phyloP scores from a whole-genome alignment of 2,888 invertebrate species.

The Apomyelois bistriatella region DNA sequence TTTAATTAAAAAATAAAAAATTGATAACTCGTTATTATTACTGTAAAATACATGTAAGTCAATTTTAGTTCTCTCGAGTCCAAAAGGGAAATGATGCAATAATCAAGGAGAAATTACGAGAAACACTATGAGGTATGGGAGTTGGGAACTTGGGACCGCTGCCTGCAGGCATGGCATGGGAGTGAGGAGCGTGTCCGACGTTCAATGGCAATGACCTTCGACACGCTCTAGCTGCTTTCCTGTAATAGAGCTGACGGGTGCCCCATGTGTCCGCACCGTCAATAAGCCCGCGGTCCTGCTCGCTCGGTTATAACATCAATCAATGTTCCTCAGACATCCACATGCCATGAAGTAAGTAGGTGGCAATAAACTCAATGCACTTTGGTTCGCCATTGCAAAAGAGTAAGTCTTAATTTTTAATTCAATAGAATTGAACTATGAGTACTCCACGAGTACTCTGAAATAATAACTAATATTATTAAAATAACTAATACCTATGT shows the following conservation, averaged over 20 bases:
- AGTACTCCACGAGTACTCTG: too few species aligned
- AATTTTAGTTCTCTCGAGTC: background rate
- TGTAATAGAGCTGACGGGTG: conserved; percentile 20
- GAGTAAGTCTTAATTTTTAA: too few species aligned
- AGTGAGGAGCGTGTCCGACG: conserved; percentile 13
- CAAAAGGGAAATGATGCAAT: conserved; percentile 21
- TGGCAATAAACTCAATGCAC: background rate
- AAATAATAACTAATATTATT: too few species aligned
- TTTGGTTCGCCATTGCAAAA: background rate
- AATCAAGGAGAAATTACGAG: conserved; percentile 35
- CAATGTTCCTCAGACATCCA: conserved; percentile 5
- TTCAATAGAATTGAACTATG: too few species aligned
- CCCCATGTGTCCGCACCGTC: conserved; percentile 20
- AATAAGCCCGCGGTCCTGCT: conserved; percentile 3
- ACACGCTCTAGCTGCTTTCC: conserved; percentile 28
- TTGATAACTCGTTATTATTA: too few species aligned
- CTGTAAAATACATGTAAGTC: too few species aligned
- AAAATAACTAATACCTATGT: too few species aligned
- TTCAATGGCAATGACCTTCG: conserved; percentile 31
- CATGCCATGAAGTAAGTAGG: background rate
- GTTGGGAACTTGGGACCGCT: conserved; percentile 29
- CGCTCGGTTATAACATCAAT: conserved; percentile 6
- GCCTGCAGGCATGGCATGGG: conserved; percentile 20
- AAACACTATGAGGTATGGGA: conserved; percentile 25
- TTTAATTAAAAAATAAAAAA: too few species aligned